Conservation (phyloP, 2,113 vertebrate species). For the Sander lucioperca region DNA sequence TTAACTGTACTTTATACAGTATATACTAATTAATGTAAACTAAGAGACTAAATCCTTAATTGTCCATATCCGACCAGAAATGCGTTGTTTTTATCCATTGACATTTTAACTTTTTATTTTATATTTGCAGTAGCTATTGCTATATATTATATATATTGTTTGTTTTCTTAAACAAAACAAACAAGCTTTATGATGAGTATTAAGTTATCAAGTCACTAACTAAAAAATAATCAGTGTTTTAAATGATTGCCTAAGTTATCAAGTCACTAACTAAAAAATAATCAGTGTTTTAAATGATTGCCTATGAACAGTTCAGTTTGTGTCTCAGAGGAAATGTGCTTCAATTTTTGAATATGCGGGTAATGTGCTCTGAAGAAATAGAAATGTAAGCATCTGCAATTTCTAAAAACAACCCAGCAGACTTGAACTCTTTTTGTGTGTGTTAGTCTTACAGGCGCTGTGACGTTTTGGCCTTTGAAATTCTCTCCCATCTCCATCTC, state of each 20-base stretch:
- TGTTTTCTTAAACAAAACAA: background rate
- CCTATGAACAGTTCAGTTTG: too few species aligned
- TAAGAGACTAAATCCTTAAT: background rate
- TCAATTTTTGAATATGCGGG: background rate
- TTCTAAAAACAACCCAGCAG: background rate
- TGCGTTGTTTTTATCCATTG: background rate
- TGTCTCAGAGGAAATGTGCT: background rate
- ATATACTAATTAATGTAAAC: background rate
- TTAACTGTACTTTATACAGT: too few species aligned
- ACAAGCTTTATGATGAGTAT: background rate
- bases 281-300: background rate
- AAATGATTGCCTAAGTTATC: too few species aligned
- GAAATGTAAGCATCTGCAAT: background rate
- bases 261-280: background rate
- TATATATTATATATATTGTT: background rate
- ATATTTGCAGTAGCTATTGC: background rate
- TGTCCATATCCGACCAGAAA: background rate
- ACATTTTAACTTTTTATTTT: background rate
- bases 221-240: background rate
- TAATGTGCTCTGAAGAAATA: background rate
- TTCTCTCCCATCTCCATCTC: constrained; percentile 57
- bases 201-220: background rate
- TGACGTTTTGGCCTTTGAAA: constrained; percentile 49
- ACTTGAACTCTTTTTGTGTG: background rate
- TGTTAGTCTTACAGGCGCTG: constrained; percentile 66